Evolutionary conservation across 2,113 vertebrate genomes (phyloP), one percentile per base, ranked within the genome.

Genomic region (Erpornis zantholeuca): DNA sequence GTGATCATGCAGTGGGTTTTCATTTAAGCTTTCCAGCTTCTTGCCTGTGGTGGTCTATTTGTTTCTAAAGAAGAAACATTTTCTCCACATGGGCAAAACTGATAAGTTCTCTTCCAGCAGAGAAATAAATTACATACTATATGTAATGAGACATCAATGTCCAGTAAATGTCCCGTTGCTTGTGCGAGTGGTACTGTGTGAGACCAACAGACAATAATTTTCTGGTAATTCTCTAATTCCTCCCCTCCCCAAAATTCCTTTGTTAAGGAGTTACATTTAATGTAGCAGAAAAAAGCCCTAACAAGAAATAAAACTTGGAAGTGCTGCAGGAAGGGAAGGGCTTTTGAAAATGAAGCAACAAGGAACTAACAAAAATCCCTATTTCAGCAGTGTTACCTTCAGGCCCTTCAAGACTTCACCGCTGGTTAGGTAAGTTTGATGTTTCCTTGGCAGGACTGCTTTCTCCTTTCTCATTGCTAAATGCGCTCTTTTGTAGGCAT

Each of bases 71-170:
- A 91, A 95, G 96, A 92, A 97, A 88, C 82, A 96, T 97, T 98
- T 98, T 98, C 96, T 97, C 97, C 97, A 92, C 98, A 92, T 98
- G 98, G 96, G 95, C 94, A 96, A 97, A 97, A 96, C 97, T 98
- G 97, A 94, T 97, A 98, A 98, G 97, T 97, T 97, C 96, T 82
- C 10, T 96, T 98, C 97, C 97, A 98, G 79, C 98, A 90, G 97
- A 95, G 97, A 98, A 98, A 98, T 98, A 98, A 98, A 98, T 98
- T 98, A 96, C 97, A 97, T 94, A 36, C 95, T 97, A 92, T 94
- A 93, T 89, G 86, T 98, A 98, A 98, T 97, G 97, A 98, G 97
- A 97, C 96, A 91, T 97, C 95, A 94, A 47, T 56, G 86, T 97
- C 97, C 95, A 90, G 96, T 95, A 97, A 97, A 97, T 95, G 96